Conservation (phyloP, 2,888 invertebrate genomes). For the Chrysopilus asiliformis region DNA sequence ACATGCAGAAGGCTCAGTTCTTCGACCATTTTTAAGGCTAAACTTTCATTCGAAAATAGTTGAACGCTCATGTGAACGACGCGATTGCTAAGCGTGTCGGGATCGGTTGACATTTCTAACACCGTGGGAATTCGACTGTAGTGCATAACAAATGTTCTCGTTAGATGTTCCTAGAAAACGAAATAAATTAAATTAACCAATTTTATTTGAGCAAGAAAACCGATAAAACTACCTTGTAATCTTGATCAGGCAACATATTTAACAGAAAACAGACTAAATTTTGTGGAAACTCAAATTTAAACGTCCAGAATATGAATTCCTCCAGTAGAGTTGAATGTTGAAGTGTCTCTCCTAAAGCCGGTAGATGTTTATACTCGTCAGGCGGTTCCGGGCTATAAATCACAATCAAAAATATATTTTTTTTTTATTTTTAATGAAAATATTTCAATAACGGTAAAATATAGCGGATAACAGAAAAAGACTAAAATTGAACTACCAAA, state of each 20-base stretch:
- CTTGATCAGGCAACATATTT: conserved; percentile 88
- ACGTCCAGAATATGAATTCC: conserved; percentile 96
- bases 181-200: conserved; percentile 1
- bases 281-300: conserved; percentile 94
- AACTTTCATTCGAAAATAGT: conserved; percentile 84
- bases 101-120: conserved; percentile 70
- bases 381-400: conserved; percentile 45
- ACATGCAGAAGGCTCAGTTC: conserved; percentile 81
- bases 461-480: too few species aligned
- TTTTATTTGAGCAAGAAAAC: not conserved
- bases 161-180: conserved; percentile 64
- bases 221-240: conserved; percentile 59
- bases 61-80: conserved; percentile 97
- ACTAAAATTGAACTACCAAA: too few species aligned
- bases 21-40: conserved; percentile 83
- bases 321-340: conserved; percentile 77
- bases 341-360: conserved; percentile 63
- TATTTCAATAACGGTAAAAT: too few species aligned
- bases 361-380: conserved; percentile 65
- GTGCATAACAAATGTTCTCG: conserved; percentile 88
- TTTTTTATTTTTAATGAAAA: too few species aligned
- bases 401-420: too few species aligned
- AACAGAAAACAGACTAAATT: conserved; percentile 88
- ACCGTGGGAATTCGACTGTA: conserved; percentile 90
- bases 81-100: conserved; percentile 85